Evolutionary conservation across 2,797 vertebrate species (phyloP).

Genomic region (Poeciliopsis gracilis): DNA sequence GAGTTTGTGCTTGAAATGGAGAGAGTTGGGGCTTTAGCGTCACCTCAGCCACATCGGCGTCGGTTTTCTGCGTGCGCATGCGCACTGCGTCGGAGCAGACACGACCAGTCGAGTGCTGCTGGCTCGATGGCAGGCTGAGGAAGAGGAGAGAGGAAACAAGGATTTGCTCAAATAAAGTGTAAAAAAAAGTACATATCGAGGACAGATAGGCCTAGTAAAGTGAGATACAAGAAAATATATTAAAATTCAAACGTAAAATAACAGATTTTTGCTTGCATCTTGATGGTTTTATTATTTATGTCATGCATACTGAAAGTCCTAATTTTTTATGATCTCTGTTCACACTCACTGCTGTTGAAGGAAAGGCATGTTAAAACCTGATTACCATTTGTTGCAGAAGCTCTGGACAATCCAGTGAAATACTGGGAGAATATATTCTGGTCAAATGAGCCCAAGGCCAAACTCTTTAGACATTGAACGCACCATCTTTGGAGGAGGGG

Average conservation of each 20-base stretch:
- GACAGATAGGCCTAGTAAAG: not conserved
- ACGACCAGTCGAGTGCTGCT: not conserved
- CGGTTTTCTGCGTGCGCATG: conserved; percentile 36
- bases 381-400: not conserved
- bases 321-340: not conserved
- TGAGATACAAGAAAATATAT: not conserved
- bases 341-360: not conserved
- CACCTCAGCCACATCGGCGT: conserved; percentile 49
- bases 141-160: conserved; percentile 1
- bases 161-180: too few species aligned
- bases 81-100: not conserved
- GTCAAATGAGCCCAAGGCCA: not conserved
- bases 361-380: not conserved
- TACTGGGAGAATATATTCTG: not conserved
- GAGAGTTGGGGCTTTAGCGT: not conserved
- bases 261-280: not conserved
- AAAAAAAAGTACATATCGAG: not conserved
- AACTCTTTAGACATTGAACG: not conserved
- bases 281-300: not conserved
- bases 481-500: not conserved
- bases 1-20: not conserved
- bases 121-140: conserved; percentile 32
- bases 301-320: not conserved
- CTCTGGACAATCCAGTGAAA: not conserved
- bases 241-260: not conserved